phyloP scores from a whole-genome alignment of 2,113 vertebrate genomes.

The Periophthalmodon schlosseri region DNA sequence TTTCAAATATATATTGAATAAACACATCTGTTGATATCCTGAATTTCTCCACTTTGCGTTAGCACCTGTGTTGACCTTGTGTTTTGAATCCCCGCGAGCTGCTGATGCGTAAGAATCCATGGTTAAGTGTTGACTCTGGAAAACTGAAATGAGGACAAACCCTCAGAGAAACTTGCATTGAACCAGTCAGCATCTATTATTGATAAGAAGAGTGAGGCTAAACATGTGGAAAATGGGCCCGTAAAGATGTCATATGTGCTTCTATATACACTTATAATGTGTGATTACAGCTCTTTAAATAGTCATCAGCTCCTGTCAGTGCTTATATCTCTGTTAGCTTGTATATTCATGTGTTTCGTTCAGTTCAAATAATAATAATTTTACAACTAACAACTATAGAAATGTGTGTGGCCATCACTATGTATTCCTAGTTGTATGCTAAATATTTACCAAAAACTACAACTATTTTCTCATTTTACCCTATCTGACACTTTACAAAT shows the following conservation, averaged over 20 bases:
- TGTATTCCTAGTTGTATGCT: no score
- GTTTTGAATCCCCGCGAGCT: neutral
- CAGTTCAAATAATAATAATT: neutral
- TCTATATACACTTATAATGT: neutral
- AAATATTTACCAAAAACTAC: neutral
- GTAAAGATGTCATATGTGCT: neutral
- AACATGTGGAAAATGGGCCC: neutral
- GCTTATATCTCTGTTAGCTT: neutral
- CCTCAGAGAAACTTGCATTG: neutral
- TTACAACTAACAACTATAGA: neutral
- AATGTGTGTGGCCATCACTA: neutral
- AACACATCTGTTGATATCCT: no score
- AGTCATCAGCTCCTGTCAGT: neutral
- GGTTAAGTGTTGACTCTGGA: neutral
- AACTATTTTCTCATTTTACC: neutral
- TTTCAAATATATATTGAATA: no score
- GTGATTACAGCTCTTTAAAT: neutral
- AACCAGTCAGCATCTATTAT: conserved; percentile 4
- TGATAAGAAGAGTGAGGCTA: neutral
- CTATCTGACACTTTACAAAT: neutral
- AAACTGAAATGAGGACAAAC: neutral
- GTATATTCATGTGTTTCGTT: neutral
- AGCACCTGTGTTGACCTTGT: neutral
- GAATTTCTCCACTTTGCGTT: neutral
- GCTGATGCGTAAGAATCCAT: neutral